phyloP scores from a whole-genome alignment of 2,797 vertebrate genomes.

The Ateles fusciceps region DNA sequence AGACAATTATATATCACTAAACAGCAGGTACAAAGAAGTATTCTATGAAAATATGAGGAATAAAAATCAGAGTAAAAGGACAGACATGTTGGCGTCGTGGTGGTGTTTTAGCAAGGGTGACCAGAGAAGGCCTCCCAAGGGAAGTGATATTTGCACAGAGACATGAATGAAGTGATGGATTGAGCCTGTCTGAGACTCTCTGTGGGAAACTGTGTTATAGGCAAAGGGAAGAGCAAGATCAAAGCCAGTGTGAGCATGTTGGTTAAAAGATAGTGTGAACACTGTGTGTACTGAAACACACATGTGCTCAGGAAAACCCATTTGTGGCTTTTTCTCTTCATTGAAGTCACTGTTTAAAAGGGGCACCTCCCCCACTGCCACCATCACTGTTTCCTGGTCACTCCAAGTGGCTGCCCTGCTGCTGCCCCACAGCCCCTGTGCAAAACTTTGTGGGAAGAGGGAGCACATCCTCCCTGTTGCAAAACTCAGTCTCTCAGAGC shows the following conservation, averaged over 20 bases:
- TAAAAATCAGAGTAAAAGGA: neutral
- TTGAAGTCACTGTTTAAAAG: neutral
- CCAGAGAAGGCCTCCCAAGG: neutral
- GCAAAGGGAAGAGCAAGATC: neutral
- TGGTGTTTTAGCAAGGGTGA: neutral
- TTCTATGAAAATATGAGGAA: neutral
- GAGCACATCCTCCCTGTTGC: neutral
- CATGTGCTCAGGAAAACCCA: neutral
- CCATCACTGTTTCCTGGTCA: neutral
- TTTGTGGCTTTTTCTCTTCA: neutral
- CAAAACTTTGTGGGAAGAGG: neutral
- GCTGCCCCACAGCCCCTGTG: neutral
- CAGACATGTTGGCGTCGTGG: fast-evolving
- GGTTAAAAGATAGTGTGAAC: neutral
- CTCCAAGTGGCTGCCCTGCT: neutral
- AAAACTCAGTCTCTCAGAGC: neutral
- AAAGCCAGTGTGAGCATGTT: neutral
- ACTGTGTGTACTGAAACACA: neutral
- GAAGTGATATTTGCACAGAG: neutral
- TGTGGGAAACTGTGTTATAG: neutral
- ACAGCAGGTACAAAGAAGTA: neutral
- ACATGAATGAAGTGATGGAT: neutral
- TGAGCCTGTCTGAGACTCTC: neutral
- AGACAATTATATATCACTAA: neutral
- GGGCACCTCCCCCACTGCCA: neutral